Evolutionary conservation across 1,140 invertebrate genomes (phyloP).

Genomic region (Zelostemma sp.): DNA sequence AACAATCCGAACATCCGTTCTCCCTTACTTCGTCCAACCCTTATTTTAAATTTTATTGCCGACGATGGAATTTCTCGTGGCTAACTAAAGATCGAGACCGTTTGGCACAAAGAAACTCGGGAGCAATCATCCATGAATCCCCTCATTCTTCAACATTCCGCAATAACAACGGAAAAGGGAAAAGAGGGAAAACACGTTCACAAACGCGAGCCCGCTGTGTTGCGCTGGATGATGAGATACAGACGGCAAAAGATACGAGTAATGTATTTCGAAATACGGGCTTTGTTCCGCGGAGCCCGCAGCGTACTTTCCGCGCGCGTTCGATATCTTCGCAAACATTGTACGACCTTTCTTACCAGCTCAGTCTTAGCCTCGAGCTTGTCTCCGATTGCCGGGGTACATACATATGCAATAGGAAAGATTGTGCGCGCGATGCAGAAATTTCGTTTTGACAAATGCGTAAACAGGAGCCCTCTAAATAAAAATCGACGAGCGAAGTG

Average conservation of each 20-base stretch:
- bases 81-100: conserved; percentile 16
- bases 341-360: conserved; percentile 26
- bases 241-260: conserved; percentile 30
- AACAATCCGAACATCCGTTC: conserved; percentile 15
- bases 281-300: conserved; percentile 12
- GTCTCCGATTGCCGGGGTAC: conserved; percentile 7
- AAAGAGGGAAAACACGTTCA: conserved; percentile 8
- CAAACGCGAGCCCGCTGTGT: background rate
- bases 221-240: conserved; percentile 8
- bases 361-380: conserved; percentile 9
- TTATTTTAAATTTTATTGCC: conserved; percentile 30
- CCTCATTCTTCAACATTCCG: conserved; percentile 20
- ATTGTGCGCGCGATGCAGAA: no score
- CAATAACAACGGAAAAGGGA: conserved; percentile 21
- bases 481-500: no score
- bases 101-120: conserved; percentile 10
- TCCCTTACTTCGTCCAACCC: conserved; percentile 7
- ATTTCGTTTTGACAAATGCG: no score
- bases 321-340: conserved; percentile 26
- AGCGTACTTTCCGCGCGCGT: conserved; percentile 5
- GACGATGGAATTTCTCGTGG: conserved; percentile 29
- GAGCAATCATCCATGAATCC: conserved; percentile 27
- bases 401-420: no score
- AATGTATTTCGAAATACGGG: conserved; percentile 27
- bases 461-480: no score